Conservation (phyloP, 2,888 invertebrate species). For the Drosophila kokeensis region DNA sequence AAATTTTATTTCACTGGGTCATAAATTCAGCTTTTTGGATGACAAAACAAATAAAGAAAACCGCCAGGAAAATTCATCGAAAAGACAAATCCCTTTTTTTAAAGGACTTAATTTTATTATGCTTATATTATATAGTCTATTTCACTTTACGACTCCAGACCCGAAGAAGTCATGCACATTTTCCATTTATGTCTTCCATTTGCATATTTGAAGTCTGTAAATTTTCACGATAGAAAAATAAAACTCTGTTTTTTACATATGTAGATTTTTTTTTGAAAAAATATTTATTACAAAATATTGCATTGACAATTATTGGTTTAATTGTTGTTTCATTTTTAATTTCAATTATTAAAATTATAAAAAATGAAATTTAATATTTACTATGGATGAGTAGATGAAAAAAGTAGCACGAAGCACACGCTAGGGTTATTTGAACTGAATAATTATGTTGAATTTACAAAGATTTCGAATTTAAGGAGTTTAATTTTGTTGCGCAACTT, state of each 20-base stretch:
- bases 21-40: conserved; percentile 14
- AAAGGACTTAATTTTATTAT: not conserved
- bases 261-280: conserved; percentile 44
- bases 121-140: not conserved
- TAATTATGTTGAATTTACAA: not conserved
- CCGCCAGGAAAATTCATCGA: not conserved
- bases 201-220: not conserved
- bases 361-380: conserved; percentile 58
- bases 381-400: conserved; percentile 60
- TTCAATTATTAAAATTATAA: conserved; percentile 57
- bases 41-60: not conserved
- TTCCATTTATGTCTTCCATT: not conserved
- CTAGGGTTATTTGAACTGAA: not conserved
- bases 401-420: conserved; percentile 34
- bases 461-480: conserved; percentile 11
- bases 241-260: conserved; percentile 5
- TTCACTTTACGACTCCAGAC: not conserved
- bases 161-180: not conserved
- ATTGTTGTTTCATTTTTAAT: conserved; percentile 62
- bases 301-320: conserved; percentile 73
- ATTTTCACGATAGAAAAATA: not conserved
- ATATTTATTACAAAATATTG: conserved; percentile 78
- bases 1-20: conserved; percentile 18
- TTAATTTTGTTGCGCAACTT: conserved; percentile 51
- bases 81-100: not conserved